Conservation (phyloP, 2,113 vertebrate species). For the Neotoma lepida region DNA sequence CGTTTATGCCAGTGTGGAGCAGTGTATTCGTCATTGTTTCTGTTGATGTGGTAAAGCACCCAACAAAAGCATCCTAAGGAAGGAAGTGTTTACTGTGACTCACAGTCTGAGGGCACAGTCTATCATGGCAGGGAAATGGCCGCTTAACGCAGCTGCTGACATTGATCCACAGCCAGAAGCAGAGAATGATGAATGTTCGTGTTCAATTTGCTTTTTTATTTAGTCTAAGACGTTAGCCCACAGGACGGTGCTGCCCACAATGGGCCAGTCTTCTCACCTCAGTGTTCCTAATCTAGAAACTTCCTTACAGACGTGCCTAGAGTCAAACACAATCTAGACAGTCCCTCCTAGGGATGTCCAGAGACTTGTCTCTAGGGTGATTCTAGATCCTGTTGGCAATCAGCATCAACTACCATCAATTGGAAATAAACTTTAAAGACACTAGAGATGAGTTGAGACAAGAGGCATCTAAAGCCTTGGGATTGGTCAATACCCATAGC, state of each 20-base stretch:
- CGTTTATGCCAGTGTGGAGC: neutral
- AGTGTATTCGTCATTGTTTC: neutral
- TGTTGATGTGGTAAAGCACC: neutral
- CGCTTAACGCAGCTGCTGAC: neutral
- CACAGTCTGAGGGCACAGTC: neutral
- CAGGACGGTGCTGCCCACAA: neutral
- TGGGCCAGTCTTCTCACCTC: neutral
- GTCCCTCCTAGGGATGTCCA: neutral
- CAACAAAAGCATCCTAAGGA: neutral
- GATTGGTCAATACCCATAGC: neutral
- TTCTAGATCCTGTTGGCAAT: neutral
- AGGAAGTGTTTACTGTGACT: neutral
- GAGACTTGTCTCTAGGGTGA: neutral
- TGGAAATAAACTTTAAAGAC: constrained; percentile 2
- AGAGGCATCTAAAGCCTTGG: neutral
- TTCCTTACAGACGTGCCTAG: neutral
- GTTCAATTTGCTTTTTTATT: neutral
- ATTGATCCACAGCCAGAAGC: neutral
- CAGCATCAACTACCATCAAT: neutral
- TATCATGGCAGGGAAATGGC: neutral
- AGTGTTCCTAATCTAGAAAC: neutral
- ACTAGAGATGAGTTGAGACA: neutral
- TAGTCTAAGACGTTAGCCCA: neutral
- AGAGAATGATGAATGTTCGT: neutral
- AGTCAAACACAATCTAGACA: neutral